Evolutionary conservation across 1,140 invertebrate genomes (phyloP), one percentile per base, ranked within the genome.

Genomic region (Philopotamus ludificatus): DNA sequence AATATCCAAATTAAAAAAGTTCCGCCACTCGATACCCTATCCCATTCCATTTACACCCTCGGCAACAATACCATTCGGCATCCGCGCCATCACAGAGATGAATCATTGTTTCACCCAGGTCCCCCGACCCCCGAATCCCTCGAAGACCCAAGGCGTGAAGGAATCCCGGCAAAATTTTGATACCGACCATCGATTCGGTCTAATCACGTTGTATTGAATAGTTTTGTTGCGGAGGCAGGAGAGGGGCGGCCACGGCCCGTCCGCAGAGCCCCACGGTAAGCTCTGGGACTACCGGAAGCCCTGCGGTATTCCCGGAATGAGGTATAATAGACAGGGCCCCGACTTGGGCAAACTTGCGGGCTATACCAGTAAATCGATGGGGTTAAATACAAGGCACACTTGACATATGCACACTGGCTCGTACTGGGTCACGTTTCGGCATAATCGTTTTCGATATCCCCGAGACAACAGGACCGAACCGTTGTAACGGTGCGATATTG

Each of bases 281-380:
- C 39, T 28, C 10, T n/a, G 34, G 34, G 15, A 12, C 28, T 7
- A 12, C 10, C 18, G 18, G 39, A 21, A 25, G 58, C 58, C 16
- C 12, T 23, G 16, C 25, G 44, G 58, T 47, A 47, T 50, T 50
- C 41, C 58, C 34, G 58, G 44, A 50, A 50, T 25, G 44, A 60
- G 58, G 58, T 44, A 28, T 26, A 25, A 50, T 23, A 21, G 18
- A 21, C 28, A 4, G 12, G 28, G 28, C 28, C 12, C 28, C 12
- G 28, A 4, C 28, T 57, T 34, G n/a, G 54, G 26, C 34, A 16
- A 42, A 12, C 39, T 15, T 57, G 34, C 42, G 20, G 34, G n/a
- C 22, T 3, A 39, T 21, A 16, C 47, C 26, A 55, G 23, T 12
- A 34, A 34, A 34, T 34, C 28, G 12, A 34, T 34, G 12, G 28